Evolutionary conservation across 2,888 invertebrate species (phyloP).

Genomic region (Eulithis testata): DNA sequence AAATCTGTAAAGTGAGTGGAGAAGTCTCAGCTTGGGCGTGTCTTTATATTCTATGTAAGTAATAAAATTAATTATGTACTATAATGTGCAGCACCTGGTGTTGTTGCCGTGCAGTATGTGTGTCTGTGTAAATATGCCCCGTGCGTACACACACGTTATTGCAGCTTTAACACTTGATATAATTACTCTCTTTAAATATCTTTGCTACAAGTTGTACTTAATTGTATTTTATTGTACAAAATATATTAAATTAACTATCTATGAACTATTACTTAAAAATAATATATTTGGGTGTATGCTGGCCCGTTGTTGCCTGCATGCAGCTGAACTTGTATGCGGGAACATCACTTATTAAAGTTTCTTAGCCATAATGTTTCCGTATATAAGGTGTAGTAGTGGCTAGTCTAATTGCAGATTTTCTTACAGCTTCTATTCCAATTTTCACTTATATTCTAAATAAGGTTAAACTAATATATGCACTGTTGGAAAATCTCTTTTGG

Average conservation of each 20-base stretch:
- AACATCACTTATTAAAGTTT: conserved; percentile 79
- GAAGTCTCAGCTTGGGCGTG: conserved; percentile 82
- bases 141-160: conserved; percentile 83
- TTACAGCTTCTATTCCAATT: conserved; percentile 84
- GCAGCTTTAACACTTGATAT: conserved; percentile 84
- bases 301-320: conserved; percentile 81
- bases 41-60: conserved; percentile 83
- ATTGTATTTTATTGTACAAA: conserved; percentile 89
- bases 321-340: conserved; percentile 83
- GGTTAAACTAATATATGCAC: conserved; percentile 80
- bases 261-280: conserved; percentile 81
- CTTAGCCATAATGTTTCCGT: conserved; percentile 82
- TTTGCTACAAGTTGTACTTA: conserved; percentile 89
- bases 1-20: conserved; percentile 81
- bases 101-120: conserved; percentile 73
- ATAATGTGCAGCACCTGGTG: conserved; percentile 82
- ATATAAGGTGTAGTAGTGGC: conserved; percentile 83
- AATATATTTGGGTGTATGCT: conserved; percentile 83
- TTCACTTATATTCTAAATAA: conserved; percentile 78
- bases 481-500: conserved; percentile 85
- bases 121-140: conserved; percentile 84
- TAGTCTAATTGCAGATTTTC: conserved; percentile 85
- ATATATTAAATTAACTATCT: conserved; percentile 86
- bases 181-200: conserved; percentile 86
- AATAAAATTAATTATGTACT: conserved; percentile 81